Base-by-base conservation (phyloP, 2,797 vertebrate genomes). In the Enteromius anoplus region DNA sequence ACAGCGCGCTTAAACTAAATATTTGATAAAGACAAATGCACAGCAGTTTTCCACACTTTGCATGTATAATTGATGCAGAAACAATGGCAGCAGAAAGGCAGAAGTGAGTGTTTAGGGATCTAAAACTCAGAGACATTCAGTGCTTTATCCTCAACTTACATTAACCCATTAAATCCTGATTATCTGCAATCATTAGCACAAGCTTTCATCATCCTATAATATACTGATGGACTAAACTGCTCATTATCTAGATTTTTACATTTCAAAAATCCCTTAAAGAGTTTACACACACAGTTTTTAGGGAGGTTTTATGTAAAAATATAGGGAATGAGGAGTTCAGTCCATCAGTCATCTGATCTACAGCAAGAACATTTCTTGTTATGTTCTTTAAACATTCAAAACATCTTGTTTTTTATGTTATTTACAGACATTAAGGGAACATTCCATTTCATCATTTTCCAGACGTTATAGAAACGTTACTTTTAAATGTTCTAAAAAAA, bases 21-120 rank as follows among this genome's bases (percentile, higher is more conserved):
- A 87, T 88, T 87, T 88, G 71, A 88, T 88, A 77, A 75, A 87
- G 77, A 83, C 82, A 87, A 87, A 88, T 86, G 87, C 83, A 87
- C 82, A 85, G 84, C 79, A 69, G 66, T 69, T 55, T 76, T 86
- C 87, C 62, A 81, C 85, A 82, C 79, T 83, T 84, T 66, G 75
- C 85, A 88, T 88, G 85, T 86, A 88, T 88, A 88, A 88, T 88
- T 88, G 79, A 88, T 86, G 78, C 79, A 23, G 60, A 42, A 49
- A 58, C 77, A 77, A 75, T 83, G 58, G 66, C 85, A 69, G 47
- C 47, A 49, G 42, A 72, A 58, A 49, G 34, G 4, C 64, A 78
- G 65, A 26, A 68, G 32, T 55, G 49, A 71, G 72, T 51, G 72
- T 78, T 71, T 78, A 85, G 65, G 49, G 77, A 47, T 34, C 26